Evolutionary conservation across 1,140 invertebrate species (phyloP).

Genomic region (Episyrphus balteatus): DNA sequence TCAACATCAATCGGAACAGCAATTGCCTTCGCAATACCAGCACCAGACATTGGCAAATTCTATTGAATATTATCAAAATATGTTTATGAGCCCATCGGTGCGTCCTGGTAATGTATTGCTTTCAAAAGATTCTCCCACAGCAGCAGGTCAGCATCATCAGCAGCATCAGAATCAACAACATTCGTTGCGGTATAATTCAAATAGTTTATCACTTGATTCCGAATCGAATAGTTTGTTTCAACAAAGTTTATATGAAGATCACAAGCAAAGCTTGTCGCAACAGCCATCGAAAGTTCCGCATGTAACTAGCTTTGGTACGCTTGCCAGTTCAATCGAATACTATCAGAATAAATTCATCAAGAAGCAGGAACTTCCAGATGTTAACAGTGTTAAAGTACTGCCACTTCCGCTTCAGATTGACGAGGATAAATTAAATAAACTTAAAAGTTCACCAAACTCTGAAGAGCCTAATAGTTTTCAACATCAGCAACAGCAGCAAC

Average conservation of each 20-base stretch:
- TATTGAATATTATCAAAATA: conserved; percentile 30
- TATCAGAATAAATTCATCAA: conserved; percentile 31
- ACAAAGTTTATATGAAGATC: conserved; percentile 29
- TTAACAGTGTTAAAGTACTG: neutral
- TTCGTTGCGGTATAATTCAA: neutral
- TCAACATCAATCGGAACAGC: conserved; percentile 13
- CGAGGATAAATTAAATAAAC: neutral
- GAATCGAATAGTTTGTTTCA: conserved; percentile 28
- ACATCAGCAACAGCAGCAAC: conserved; percentile 16
- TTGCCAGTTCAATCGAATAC: conserved; percentile 27
- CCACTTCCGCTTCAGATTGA: neutral
- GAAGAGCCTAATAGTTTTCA: neutral
- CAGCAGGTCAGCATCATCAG: conserved; percentile 14
- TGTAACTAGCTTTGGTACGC: conserved; percentile 27
- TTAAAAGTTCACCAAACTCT: neutral
- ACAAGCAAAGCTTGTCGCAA: conserved; percentile 8
- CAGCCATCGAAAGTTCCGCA: conserved; percentile 22
- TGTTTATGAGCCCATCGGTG: conserved; percentile 27
- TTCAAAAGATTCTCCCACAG: conserved; percentile 18
- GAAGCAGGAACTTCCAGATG: conserved; percentile 36
- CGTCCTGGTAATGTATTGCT: conserved; percentile 17
- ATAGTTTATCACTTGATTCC: conserved; percentile 6
- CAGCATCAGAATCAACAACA: conserved; percentile 15
- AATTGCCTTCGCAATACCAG: conserved; percentile 19
- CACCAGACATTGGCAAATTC: neutral